phyloP scores from a whole-genome alignment of 2,113 vertebrate genomes.

The Esox niger region DNA sequence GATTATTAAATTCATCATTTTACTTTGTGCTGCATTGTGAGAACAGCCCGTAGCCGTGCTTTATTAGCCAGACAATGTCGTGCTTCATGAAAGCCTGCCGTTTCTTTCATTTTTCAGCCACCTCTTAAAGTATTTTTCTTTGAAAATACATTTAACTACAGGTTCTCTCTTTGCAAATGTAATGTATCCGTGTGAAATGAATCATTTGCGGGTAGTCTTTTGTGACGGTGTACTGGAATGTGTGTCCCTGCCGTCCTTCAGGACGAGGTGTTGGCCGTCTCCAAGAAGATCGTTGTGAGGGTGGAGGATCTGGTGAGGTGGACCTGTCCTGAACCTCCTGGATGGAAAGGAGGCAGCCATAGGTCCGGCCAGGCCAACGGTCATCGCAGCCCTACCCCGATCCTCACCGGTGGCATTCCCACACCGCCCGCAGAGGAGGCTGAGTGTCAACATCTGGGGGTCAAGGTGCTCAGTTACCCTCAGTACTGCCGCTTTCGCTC shows the following conservation, averaged over 20 bases:
- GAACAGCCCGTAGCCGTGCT: no score
- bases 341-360: constrained; percentile 46
- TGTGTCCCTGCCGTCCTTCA: constrained; percentile 31
- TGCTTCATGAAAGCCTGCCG: no score
- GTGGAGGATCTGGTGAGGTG: constrained; percentile 76
- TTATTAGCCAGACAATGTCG: no score
- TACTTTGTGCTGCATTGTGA: no score
- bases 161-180: no score
- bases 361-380: constrained; percentile 16
- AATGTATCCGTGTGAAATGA: no score
- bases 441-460: neutral
- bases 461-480: constrained; percentile 76
- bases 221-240: neutral
- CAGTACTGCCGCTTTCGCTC: constrained; percentile 80
- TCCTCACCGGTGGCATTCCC: neutral
- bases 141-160: no score
- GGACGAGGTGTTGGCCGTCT: constrained; percentile 78
- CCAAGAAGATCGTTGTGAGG: constrained; percentile 74
- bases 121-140: no score
- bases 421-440: neutral
- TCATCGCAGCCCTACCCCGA: constrained; percentile 26
- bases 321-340: constrained; percentile 58
- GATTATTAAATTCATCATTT: no score
- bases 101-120: no score
- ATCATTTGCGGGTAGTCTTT: no score